Base-by-base conservation (phyloP, 2,113 vertebrate genomes). In the Colius striatus region DNA sequence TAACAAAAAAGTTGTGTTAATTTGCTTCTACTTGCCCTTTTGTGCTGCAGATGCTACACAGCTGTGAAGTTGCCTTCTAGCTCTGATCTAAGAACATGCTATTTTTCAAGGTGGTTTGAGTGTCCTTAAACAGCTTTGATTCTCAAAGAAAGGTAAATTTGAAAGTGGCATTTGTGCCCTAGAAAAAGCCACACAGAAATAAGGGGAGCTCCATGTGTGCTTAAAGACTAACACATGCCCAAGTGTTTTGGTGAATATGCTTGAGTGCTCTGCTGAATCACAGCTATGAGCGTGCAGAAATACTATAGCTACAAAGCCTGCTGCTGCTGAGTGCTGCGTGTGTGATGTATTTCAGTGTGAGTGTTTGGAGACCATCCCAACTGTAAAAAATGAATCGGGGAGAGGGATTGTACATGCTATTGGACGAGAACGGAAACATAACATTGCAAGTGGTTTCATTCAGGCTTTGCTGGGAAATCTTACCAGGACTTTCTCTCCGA, bases 251-350 rank as follows among this genome's bases (percentile, higher is more conserved):
- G 87, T 73, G 87, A 84, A 36, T 66, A 87, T 63, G 66, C 61
- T 71, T 10, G 68, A 74, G 48, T 13, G 47, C 76, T 71, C 70
- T 86, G 92, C 80, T 92, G 95, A 84, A 75, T 86, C 89, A 60
- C 82, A 83, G 63, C 86, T 48, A 32, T 19, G 84, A 87, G 73
- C 3, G 0, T 13, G 77, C 68, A 89, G 90, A 81, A 78, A 72
- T 22, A 13, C 34, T 78, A 5, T 25, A 32, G 61, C 34, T 30
- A 8, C 8, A 12, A 16, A 16, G 26, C 17, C 17, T 11, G 32
- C 20, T 58, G 19, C 30, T 30, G 27, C 54, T 18, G 54, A n/a
- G 57, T 58, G 62, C 27, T 29, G 27, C 62, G 12, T 43, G 12
- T 43, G 62, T 14, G 27, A 13, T 14, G 27, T 65, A 7, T 54